These are phyloP conservation scores for Sus cebifrons DNA, from an alignment of 2,797 vertebrate genomes.

Conservation along the genomic window DNA sequence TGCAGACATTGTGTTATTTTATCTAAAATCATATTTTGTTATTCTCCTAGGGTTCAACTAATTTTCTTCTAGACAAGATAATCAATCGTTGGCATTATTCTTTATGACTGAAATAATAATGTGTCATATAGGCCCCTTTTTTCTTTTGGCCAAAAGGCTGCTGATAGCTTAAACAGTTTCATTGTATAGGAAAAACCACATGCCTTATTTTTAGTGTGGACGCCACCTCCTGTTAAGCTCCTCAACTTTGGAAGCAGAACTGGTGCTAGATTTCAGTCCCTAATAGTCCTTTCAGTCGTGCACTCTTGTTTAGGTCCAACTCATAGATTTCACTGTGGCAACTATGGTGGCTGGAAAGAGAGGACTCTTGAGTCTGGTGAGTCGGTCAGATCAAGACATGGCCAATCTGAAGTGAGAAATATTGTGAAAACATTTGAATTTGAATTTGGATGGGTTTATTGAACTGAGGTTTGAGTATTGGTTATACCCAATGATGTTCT, in stretches of 20 bases:
- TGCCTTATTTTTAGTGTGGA: neutral
- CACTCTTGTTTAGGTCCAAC: neutral
- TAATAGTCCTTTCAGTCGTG: neutral
- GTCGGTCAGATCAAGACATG: neutral
- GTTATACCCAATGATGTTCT: slow-evolving; percentile 30
- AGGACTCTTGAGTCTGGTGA: neutral
- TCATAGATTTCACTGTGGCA: neutral
- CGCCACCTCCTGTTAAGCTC: neutral
- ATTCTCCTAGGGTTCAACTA: neutral
- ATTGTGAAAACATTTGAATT: slow-evolving; percentile 62
- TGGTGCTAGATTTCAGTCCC: neutral
- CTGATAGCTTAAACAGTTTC: neutral
- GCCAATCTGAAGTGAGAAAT: neutral
- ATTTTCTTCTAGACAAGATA: slow-evolving; percentile 28
- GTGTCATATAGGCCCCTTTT: neutral
- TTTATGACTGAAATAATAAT: slow-evolving; percentile 2
- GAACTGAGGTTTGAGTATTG: slow-evolving; percentile 58
- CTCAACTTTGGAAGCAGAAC: neutral
- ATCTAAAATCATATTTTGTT: neutral
- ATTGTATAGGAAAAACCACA: neutral
- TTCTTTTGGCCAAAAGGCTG: neutral
- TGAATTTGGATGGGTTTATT: slow-evolving; percentile 40
- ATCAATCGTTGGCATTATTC: neutral
- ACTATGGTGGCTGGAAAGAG: neutral
- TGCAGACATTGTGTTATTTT: neutral